Evolutionary conservation across 1,140 invertebrate genomes (phyloP), one percentile per base, ranked within the genome.

Genomic region (Pogonus chalceus): DNA sequence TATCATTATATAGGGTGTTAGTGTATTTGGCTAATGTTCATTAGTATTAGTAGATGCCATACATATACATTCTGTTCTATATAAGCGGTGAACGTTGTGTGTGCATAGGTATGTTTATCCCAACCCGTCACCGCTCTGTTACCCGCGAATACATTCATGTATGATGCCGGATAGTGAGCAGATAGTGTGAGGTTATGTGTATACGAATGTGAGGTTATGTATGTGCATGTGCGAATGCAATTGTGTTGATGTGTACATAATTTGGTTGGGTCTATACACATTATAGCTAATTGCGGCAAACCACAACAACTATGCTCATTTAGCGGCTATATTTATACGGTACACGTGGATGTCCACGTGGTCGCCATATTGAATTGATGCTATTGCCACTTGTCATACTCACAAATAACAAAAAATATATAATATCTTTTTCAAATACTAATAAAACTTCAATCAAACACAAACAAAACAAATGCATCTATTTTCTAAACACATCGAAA

Each of bases 191-290:
- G n/a, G 37, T 43, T 14, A 43, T 18, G 18, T 16, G 37, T 18
- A 18, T 43, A 43, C 18, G 37, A 9, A 43, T 43, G n/a, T n/a
- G n/a, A n/a, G n/a, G n/a, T n/a, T n/a, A n/a, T n/a, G 18, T 43
- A 43, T 43, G 18, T 43, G 37, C n/a, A n/a, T n/a, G n/a, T n/a
- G n/a, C n/a, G n/a, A n/a, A n/a, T n/a, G n/a, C n/a, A n/a, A n/a
- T n/a, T 43, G 37, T 43, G 37, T 43, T 9, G 4, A 16, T 43
- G 22, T 61, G 61, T 66, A 67, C 65, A 67, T 68, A 68, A 68
- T 68, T 68, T 66, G 65, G 66, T 67, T 65, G 67, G 61, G 65
- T 65, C 65, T 65, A 67, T 67, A 68, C 66, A 66, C 66, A 68
- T 68, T 68, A 68, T 68, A 65, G 65, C 67, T 68, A 68, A 68